Evolutionary conservation across 2,797 vertebrate genomes (phyloP).

Genomic region (Lacerta viridis): DNA sequence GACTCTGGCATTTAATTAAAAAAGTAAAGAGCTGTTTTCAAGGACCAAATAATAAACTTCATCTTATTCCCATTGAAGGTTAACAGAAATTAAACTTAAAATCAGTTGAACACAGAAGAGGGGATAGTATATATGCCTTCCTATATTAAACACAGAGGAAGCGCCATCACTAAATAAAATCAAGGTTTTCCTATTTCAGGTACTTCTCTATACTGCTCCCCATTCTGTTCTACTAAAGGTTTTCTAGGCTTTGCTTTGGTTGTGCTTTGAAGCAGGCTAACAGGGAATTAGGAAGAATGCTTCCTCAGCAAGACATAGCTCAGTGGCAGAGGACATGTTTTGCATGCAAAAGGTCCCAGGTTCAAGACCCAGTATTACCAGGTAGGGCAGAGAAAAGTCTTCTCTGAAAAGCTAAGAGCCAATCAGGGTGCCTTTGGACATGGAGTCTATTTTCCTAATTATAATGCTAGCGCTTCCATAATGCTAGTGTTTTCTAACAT

Average conservation of each 20-base stretch:
- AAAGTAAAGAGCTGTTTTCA: conserved; percentile 61
- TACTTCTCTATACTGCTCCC: background rate
- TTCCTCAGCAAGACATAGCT: no score
- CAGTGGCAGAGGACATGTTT: no score
- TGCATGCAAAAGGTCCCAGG: no score
- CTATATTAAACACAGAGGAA: conserved; percentile 15
- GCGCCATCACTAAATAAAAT: background rate
- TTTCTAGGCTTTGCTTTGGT: background rate
- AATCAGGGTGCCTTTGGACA: no score
- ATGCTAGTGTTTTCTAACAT: no score
- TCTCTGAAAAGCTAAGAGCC: no score
- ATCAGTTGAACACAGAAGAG: conserved; percentile 31
- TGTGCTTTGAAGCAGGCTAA: background rate
- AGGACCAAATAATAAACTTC: conserved; percentile 70
- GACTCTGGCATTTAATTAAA: conserved; percentile 77
- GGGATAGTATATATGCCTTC: background rate
- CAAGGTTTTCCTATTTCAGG: background rate
- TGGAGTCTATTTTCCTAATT: no score
- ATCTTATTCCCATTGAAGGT: conserved; percentile 65
- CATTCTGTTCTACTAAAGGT: background rate
- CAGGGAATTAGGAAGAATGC: no score
- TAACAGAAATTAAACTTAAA: conserved; percentile 66
- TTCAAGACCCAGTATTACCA: no score
- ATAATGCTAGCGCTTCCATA: no score
- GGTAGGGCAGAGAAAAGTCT: no score